These are phyloP conservation scores for Otolemur crassicaudatus DNA, from an alignment of 2,797 vertebrate species.

Conservation along the genomic window DNA sequence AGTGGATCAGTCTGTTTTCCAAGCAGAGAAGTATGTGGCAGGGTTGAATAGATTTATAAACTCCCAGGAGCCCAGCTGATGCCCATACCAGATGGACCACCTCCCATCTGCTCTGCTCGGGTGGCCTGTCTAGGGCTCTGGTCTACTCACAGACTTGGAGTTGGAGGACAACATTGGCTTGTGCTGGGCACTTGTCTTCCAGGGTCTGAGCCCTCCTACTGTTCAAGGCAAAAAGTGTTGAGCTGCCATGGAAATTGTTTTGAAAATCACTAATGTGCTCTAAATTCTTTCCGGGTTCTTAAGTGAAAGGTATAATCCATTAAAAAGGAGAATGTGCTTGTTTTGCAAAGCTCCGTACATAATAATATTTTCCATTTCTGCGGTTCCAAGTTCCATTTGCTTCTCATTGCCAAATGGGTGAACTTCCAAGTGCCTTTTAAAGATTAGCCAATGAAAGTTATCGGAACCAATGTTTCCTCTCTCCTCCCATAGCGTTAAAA, in stretches of 20 bases:
- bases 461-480: slow-evolving; percentile 75
- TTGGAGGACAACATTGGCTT: neutral
- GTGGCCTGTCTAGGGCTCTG: neutral
- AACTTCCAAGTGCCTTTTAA: slow-evolving; percentile 81
- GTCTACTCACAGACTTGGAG: neutral
- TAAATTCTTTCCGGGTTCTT: slow-evolving; percentile 55
- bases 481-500: slow-evolving; percentile 78
- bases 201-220: neutral
- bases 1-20: neutral
- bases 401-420: slow-evolving; percentile 76
- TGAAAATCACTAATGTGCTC: slow-evolving; percentile 10
- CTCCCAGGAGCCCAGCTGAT: neutral
- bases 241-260: slow-evolving; percentile 39
- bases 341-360: slow-evolving; percentile 63
- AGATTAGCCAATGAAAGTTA: slow-evolving; percentile 77
- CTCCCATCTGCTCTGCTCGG: neutral
- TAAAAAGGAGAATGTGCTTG: slow-evolving; percentile 62
- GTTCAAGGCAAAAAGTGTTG: neutral
- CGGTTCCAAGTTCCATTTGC: slow-evolving; percentile 74
- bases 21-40: slow-evolving; percentile 24
- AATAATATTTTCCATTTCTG: slow-evolving; percentile 66
- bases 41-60: slow-evolving; percentile 34
- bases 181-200: neutral
- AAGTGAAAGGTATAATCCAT: slow-evolving; percentile 62
- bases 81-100: slow-evolving; percentile 15